phyloP scores from a whole-genome alignment of 2,888 invertebrate genomes.

The Coelinius sp. region DNA sequence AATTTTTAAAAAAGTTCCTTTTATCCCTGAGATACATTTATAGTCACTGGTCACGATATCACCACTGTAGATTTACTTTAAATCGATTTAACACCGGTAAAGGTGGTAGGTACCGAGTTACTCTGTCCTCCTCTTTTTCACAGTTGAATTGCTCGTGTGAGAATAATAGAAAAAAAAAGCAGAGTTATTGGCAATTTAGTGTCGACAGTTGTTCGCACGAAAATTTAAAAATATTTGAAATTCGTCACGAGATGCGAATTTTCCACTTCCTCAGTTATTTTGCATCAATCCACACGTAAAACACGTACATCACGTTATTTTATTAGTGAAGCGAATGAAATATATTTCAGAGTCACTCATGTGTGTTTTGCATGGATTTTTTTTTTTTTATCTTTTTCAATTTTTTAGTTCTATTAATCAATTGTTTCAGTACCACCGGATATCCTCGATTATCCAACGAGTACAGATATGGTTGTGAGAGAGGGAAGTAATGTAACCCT shows the following conservation, averaged over 20 bases:
- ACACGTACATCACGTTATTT: constrained; percentile 8
- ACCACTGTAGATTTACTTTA: constrained; percentile 29
- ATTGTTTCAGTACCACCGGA: constrained; percentile 83
- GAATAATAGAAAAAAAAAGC: neutral
- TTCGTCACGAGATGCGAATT: constrained; percentile 12
- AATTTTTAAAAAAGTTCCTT: constrained; percentile 4
- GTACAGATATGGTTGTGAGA: constrained; percentile 87
- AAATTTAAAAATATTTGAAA: constrained; percentile 31
- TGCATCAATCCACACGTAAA: constrained; percentile 9
- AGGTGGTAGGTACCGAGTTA: constrained; percentile 4
- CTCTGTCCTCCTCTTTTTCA: neutral
- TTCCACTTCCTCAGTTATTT: constrained; percentile 9
- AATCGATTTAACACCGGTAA: constrained; percentile 24
- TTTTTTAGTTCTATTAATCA: neutral
- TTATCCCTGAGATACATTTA: constrained; percentile 19
- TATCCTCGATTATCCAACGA: constrained; percentile 88
- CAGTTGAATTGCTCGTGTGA: neutral
- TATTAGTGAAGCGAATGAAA: neutral
- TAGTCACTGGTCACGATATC: constrained; percentile 36
- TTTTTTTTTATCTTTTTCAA: neutral
- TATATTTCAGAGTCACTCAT: neutral
- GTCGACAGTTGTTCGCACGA: constrained; percentile 26
- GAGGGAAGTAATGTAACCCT: constrained; percentile 91
- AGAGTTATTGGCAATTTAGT: constrained; percentile 35
- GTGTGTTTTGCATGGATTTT: neutral